Evolutionary conservation across 2,888 invertebrate genomes (phyloP).

Genomic region (Carterocephalus palaemon): DNA sequence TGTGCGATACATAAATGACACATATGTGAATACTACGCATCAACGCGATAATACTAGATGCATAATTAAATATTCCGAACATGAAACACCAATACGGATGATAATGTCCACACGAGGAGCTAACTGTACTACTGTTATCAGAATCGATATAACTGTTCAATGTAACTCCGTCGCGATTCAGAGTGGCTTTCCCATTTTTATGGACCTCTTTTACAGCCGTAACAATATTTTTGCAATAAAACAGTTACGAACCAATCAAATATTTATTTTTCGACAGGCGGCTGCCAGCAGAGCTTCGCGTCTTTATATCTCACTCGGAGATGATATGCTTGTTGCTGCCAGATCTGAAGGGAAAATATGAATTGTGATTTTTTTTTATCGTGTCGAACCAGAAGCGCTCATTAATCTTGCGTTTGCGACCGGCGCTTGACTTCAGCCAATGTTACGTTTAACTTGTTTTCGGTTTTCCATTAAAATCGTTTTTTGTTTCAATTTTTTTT

Average conservation of each 20-base stretch:
- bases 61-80: too few relatives aligned
- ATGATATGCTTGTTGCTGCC: conserved; percentile 1
- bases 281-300: conserved; percentile 2
- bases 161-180: neutral
- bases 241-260: conserved; percentile 9
- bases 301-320: conserved; percentile 1
- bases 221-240: conserved; percentile 8
- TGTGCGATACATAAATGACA: too few relatives aligned
- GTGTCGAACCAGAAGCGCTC: too few relatives aligned
- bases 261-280: conserved; percentile 5
- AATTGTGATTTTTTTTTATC: neutral
- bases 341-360: neutral
- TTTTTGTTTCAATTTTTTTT: too few relatives aligned
- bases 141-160: neutral
- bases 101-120: neutral
- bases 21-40: too few relatives aligned
- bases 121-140: neutral
- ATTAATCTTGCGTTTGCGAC: too few relatives aligned
- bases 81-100: too few relatives aligned
- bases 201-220: conserved; percentile 1
- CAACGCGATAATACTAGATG: too few relatives aligned
- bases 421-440: too few relatives aligned
- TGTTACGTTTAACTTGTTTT: too few relatives aligned
- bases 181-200: neutral
- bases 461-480: too few relatives aligned